Percentiles rank a stretch among this genome's conserved stretches.
Conservation (phyloP, 2,888 invertebrate species). For the Copidosoma aretas region DNA sequence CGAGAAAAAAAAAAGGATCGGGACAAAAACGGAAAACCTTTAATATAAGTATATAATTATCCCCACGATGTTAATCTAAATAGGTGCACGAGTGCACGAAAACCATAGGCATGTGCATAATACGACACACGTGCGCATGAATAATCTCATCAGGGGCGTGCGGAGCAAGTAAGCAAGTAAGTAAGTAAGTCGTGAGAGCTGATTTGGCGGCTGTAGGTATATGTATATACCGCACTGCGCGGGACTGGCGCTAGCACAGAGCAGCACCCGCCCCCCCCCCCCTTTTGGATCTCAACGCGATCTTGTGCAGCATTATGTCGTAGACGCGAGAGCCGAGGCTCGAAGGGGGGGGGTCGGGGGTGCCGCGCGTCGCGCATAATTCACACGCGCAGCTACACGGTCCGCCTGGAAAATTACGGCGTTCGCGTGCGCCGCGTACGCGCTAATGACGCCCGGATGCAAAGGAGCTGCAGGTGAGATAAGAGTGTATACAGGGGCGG, state of each 20-base stretch:
- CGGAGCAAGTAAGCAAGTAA: too few relatives aligned
- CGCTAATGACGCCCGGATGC: constrained; percentile 8
- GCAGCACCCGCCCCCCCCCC: not conserved
- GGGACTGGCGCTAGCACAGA: not conserved
- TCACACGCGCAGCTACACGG: constrained; percentile 6
- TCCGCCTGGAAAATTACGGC: constrained; percentile 17
- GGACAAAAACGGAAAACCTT: too few relatives aligned
- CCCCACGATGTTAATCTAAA: too few relatives aligned
- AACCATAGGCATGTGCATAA: too few relatives aligned
- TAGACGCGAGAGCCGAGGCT: not conserved
- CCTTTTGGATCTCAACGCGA: not conserved
- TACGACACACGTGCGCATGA: too few relatives aligned
- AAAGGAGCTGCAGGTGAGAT: not conserved
- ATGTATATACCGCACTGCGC: not conserved
- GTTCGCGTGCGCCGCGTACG: not conserved
- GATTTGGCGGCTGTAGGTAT: not conserved
- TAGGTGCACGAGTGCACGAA: too few relatives aligned
- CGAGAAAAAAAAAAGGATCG: too few relatives aligned
- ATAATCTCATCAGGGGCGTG: not conserved
- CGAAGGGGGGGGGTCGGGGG: not conserved
- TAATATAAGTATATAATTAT: too few relatives aligned
- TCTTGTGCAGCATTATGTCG: not conserved
- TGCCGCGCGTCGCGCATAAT: constrained; percentile 12
- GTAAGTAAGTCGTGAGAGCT: not conserved
- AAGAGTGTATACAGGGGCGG: constrained; percentile 3